phyloP scores from a whole-genome alignment of 2,888 invertebrate genomes.

The Amblyjoppa proteus region DNA sequence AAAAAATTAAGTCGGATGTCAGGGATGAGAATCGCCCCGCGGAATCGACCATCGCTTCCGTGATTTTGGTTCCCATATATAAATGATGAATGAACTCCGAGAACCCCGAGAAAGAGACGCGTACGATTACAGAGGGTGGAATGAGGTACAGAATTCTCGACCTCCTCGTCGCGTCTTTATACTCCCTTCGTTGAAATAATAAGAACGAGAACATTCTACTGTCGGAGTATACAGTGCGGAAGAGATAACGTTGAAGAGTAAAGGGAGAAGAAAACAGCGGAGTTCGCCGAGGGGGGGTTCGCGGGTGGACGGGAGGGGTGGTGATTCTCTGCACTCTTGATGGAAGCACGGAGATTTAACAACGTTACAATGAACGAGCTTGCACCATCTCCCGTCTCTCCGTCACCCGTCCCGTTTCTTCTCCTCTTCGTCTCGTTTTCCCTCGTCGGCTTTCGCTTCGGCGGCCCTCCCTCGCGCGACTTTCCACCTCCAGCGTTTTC shows the following conservation, averaged over 20 bases:
- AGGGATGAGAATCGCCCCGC: not conserved
- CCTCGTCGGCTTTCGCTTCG: constrained; percentile 58
- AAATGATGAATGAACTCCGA: constrained; percentile 75
- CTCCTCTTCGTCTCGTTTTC: constrained; percentile 57
- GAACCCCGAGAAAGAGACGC: constrained; percentile 60
- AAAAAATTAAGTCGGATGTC: not conserved
- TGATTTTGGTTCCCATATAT: constrained; percentile 31
- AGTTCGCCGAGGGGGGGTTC: constrained; percentile 51
- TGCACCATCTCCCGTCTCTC: constrained; percentile 66
- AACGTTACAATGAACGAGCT: constrained; percentile 82
- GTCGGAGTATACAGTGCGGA: constrained; percentile 20
- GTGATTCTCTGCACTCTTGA: constrained; percentile 74
- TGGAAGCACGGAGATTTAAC: constrained; percentile 82
- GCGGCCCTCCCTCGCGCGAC: constrained; percentile 55
- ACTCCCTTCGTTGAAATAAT: constrained; percentile 33
- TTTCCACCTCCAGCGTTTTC: constrained; percentile 33
- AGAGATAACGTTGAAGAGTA: constrained; percentile 44
- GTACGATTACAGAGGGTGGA: constrained; percentile 76
- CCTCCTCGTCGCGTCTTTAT: constrained; percentile 14
- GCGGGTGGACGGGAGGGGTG: constrained; percentile 55
- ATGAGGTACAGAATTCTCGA: constrained; percentile 30
- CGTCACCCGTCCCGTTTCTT: constrained; percentile 35
- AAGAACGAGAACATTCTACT: constrained; percentile 30
- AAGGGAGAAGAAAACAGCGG: constrained; percentile 47
- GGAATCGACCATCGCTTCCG: not conserved